Evolutionary conservation across 2,888 invertebrate genomes (phyloP).

Genomic region (Orchesellides sinensis): DNA sequence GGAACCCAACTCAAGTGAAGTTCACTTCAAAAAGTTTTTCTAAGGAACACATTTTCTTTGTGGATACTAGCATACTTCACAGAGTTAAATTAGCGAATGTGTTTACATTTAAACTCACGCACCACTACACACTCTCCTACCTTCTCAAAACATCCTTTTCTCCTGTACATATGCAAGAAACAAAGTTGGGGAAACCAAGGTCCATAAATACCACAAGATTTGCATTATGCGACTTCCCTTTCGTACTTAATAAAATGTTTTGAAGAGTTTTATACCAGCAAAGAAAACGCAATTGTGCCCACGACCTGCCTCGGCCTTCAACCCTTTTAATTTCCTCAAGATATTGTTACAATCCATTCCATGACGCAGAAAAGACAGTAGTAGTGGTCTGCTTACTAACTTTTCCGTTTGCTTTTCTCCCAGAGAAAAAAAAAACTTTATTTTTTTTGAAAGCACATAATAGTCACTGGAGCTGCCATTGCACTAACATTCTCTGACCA

Average conservation of each 20-base stretch:
- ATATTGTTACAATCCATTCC: not conserved
- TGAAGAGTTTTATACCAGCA: not conserved
- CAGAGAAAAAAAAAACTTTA: conserved; percentile 39
- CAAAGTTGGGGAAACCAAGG: conserved; percentile 34
- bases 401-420: conserved; percentile 33
- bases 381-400: conserved; percentile 2
- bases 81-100: conserved; percentile 16
- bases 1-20: conserved; percentile 21
- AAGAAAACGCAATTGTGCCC: conserved; percentile 3
- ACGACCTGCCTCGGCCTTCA: conserved; percentile 15
- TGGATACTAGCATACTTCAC: not conserved
- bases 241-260: not conserved
- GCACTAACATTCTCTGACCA: not conserved
- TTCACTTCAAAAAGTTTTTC: conserved; percentile 23
- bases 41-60: conserved; percentile 7
- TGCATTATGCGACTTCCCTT: not conserved
- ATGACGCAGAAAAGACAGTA: not conserved
- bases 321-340: not conserved
- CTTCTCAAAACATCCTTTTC: conserved; percentile 15
- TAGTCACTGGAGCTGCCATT: conserved; percentile 17
- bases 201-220: conserved; percentile 35
- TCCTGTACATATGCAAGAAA: conserved; percentile 43
- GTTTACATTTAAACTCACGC: conserved; percentile 32
- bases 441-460: conserved; percentile 23
- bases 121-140: not conserved